Evolutionary conservation across 2,113 vertebrate species (phyloP).

Genomic region (Haplochromis vanheusdeni): DNA sequence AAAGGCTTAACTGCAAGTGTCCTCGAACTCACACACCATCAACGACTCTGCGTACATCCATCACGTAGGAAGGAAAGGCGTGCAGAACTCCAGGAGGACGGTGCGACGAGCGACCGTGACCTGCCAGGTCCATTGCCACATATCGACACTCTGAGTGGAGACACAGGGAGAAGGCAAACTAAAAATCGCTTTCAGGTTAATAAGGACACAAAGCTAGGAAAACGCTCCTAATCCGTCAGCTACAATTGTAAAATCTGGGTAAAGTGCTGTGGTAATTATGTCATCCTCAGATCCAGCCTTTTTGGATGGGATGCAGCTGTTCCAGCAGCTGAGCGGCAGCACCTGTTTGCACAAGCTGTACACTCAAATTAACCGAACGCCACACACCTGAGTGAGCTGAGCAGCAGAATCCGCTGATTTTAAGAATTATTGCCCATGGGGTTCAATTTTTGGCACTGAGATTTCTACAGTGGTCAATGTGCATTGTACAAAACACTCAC

Average conservation of each 20-base stretch:
- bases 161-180: background rate
- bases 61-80: constrained; percentile 72
- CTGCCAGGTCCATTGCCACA: constrained; percentile 81
- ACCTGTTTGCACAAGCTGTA: background rate
- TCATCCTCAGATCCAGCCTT: background rate
- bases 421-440: background rate
- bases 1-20: background rate
- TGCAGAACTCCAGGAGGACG: constrained; percentile 74
- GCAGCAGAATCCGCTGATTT: background rate
- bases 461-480: background rate
- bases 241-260: background rate
- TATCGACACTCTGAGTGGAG: constrained; percentile 71
- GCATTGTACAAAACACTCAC: constrained; percentile 13
- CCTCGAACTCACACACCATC: constrained; percentile 57
- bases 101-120: constrained; percentile 85
- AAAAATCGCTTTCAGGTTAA: background rate
- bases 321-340: background rate
- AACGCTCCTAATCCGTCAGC: background rate
- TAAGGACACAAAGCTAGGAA: background rate
- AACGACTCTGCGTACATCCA: constrained; percentile 72
- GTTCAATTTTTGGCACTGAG: background rate
- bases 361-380: background rate
- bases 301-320: background rate
- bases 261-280: background rate
- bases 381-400: background rate